Base-by-base conservation (phyloP, 2,888 invertebrate species). In the Drosophila flavopinicola region DNA sequence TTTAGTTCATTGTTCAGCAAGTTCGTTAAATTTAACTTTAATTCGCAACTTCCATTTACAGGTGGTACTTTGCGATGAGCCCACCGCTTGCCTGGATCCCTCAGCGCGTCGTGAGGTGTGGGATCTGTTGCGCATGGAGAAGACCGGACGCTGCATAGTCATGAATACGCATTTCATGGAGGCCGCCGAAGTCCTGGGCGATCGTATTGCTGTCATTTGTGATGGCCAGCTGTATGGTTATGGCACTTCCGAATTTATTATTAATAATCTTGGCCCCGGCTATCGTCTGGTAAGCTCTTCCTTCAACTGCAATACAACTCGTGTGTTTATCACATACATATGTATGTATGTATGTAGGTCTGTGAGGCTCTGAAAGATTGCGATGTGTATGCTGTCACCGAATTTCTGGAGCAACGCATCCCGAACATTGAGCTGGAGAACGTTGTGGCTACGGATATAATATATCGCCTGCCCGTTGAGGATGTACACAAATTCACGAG, bases 141-240 rank as follows among this genome's bases (percentile, higher is more conserved):
- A 95, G 79, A 91, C 91, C 79, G 95, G 94, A 27, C 93, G 96
- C 9, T 95, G 96, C 0, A 94, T 97, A 88, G 92, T 97, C 38
- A 91, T 97, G 54, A 95, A 95, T 0, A 96, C 96, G 0, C 95
- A 97, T 90, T 96, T 95, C 88, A 96, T 96, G 96, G 96, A 97
- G 84, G 96, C 97, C 90, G 97, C 97, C 1, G 96, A 97, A 88
- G 92, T 95, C 45, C 92, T 97, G 1, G 96, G 96, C 0, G 97
- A 97, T 90, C 92, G 96, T 33, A 95, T 97, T 54, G 96, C 95
- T 10, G 96, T 97, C 53, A 94, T 97, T 94, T 94, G 95, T 0
- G 93, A 93, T 25, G 97, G 97, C 0, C 92, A 93, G 17, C 90
- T 97, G 29, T 94, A 95, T 76, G 96, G 96, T 84, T 94, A 94